Base-by-base conservation (phyloP, 30 jellyfish, hydroid and myxozoan genomes). In the Aurelia coerulea region DNA sequence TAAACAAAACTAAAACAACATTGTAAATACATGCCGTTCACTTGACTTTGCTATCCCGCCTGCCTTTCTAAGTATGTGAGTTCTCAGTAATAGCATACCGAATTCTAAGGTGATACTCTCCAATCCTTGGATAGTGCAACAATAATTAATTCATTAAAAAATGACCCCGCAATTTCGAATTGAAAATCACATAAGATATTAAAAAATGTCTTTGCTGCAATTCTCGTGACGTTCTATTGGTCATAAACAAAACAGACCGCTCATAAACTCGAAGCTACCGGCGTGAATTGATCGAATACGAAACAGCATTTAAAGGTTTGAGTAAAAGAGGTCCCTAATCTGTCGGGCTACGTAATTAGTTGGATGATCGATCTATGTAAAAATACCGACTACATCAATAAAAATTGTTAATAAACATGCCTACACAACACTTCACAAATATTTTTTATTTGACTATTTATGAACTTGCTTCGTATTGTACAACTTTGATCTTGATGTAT, bases 341-440 rank as follows among this genome's bases (percentile, higher is more conserved):
- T 79, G 89, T 79, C 89, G 89, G 89, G 73, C 89, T 33, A 10
- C 59, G 39, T 79, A 79, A 79, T 79, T 79, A 79, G 89, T 79
- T 63, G 89, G 89, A 79, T 79, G 46, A 79, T 79, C 31, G 10
- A 17, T 12, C 58, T 71, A 79, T 23, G 31, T 31, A 79, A 50
- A 65, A 33, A 63, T 79, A 54, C 89, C 89, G 89, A 79, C 89
- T 16, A 70, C 59, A 42, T 60, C 70, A 60, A 60, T 60, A 60
- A 60, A 17, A 60, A 60, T 17, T 60, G 70, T 23, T 60, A 60
- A 60, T 60, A 60, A 60, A 60, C 56, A 46, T 46, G 56, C 56
- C 56, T 46, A 46, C 56, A 46, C 56, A 46, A 46, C 56, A 46
- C 56, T 46, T 46, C 56, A 46, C 56, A 46, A 46, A 46, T 7